phyloP scores from a whole-genome alignment of 2,888 invertebrate genomes.

The Pammene fasciana region DNA sequence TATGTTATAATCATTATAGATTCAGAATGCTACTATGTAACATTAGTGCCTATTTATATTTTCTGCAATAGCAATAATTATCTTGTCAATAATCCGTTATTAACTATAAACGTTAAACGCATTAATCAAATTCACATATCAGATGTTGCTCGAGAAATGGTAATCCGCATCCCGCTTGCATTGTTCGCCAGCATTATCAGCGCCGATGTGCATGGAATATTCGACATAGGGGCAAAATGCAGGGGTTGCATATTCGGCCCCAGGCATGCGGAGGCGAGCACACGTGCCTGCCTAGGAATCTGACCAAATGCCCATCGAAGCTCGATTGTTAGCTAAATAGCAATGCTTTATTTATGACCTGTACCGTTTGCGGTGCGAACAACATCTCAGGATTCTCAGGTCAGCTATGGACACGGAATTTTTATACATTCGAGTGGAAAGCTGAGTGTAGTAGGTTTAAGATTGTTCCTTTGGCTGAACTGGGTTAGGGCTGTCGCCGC shows the following conservation, averaged over 20 bases:
- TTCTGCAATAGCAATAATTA: too few relatives aligned
- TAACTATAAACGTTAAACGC: conserved; percentile 47
- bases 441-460: background rate
- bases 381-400: conserved; percentile 47
- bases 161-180: conserved; percentile 59
- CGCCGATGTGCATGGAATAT: conserved; percentile 74
- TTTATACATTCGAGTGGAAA: conserved; percentile 44
- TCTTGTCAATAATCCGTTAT: too few relatives aligned
- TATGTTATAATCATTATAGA: too few relatives aligned
- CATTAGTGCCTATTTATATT: too few relatives aligned
- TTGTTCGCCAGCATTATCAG: conserved; percentile 70
- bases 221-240: conserved; percentile 76
- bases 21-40: too few relatives aligned
- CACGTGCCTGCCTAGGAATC: conserved; percentile 81
- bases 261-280: conserved; percentile 76
- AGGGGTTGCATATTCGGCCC: conserved; percentile 73
- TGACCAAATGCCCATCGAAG: conserved; percentile 80
- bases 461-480: conserved; percentile 7
- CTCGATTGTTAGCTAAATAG: conserved; percentile 78
- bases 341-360: conserved; percentile 76
- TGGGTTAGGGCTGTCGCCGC: conserved; percentile 32
- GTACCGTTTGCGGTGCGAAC: conserved; percentile 57
- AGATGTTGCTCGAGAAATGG: conserved; percentile 49
- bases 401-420: conserved; percentile 54
- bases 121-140: conserved; percentile 48